Base-by-base conservation (phyloP, 2,797 vertebrate genomes). In the Brachyalestes nurse region DNA sequence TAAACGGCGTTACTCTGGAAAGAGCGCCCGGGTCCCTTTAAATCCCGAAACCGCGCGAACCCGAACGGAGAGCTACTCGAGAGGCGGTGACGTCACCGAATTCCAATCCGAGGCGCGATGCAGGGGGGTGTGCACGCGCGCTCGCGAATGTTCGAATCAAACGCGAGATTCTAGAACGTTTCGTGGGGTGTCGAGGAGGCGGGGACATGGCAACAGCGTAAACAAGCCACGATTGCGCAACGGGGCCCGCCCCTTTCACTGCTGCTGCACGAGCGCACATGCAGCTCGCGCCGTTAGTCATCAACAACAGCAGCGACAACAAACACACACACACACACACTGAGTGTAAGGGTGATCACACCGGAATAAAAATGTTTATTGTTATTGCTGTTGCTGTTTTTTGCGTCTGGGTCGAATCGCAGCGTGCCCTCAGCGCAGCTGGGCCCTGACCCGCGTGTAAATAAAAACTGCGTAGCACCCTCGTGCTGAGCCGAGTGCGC, bases 151-250 rank as follows among this genome's bases (percentile, higher is more conserved):
- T 19, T 19, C 62, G 62, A 14, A 81, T 70, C 17, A 75, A 61
- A 80, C 71, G 7, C 80, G 57, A 66, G 80, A 61, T 90, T 92
- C 88, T 88, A 81, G 92, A 93, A 91, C 86, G 79, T 86, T 79
- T 84, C 42, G 89, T 71, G 82, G 82, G 81, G 86, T 21, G 86
- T 64, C 82, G 75, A 51, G 66, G 83, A 34, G 84, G 93, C 90
- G 93, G 92, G 92, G 93, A 91, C 89, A 88, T 76, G 88, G 72
- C 82, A 82, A 81, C 91, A 89, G 62, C 90, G 93, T 93, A 92
- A 94, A 95, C 93, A 95, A 92, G 40, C 40, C 77, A 66, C 72
- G 45, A 90, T 94, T 93, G 92, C 92, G 92, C 91, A 94, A 91
- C 90, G 82, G 51, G 65, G 28, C 25, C 61, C 66, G 53, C 65